A percentile compares a stretch with the other conserved stretches of the same genome.
These are phyloP conservation scores for Tachina fera DNA, from an alignment of 2,888 invertebrate genomes.

Conservation along the genomic window DNA sequence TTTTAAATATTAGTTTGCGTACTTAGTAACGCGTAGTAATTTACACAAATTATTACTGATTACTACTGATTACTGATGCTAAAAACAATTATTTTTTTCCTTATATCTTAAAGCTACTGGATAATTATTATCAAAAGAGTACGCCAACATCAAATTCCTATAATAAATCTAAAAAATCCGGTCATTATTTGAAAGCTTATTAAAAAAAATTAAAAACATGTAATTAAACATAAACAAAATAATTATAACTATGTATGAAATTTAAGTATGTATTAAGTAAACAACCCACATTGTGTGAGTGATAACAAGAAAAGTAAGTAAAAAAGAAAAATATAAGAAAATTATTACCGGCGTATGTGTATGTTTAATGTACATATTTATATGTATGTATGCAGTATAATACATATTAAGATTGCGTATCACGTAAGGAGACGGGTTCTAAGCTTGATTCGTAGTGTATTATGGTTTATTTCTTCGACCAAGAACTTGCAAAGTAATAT, in stretches of 20 bases:
- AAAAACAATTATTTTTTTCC: too few relatives aligned
- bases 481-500: background rate
- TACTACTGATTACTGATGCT: too few relatives aligned
- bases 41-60: too few relatives aligned
- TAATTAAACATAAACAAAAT: constrained; percentile 27
- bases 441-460: constrained; percentile 13
- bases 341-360: constrained; percentile 59
- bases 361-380: constrained; percentile 51
- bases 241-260: constrained; percentile 63
- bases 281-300: constrained; percentile 64
- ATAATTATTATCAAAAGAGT: too few relatives aligned
- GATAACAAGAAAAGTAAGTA: constrained; percentile 59
- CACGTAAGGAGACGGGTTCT: constrained; percentile 54
- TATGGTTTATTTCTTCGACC: constrained; percentile 26
- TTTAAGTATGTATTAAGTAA: constrained; percentile 65
- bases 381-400: background rate
- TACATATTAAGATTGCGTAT: constrained; percentile 63
- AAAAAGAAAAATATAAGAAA: constrained; percentile 61
- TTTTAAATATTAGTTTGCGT: background rate
- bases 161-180: constrained; percentile 1
- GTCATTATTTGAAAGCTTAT: constrained; percentile 60
- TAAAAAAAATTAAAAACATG: constrained; percentile 17
- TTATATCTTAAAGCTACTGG: too few relatives aligned
- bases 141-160: background rate
- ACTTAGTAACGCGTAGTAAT: too few relatives aligned